Evolutionary conservation across 2,888 invertebrate genomes (phyloP).

Genomic region (Sialis fuliginosa): DNA sequence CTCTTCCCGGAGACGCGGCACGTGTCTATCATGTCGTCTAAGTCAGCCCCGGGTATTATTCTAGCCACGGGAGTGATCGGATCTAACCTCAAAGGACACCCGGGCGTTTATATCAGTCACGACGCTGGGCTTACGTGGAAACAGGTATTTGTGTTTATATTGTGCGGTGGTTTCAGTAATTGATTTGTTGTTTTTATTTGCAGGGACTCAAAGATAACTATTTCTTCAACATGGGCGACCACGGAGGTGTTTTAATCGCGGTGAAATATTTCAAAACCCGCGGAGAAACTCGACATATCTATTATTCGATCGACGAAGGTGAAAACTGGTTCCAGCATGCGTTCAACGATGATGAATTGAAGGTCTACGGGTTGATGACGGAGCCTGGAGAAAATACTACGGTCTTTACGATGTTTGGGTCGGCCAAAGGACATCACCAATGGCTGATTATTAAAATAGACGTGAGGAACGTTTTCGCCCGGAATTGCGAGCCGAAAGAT

Average conservation of each 20-base stretch:
- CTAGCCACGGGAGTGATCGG: conserved; percentile 74
- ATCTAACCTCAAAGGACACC: conserved; percentile 58
- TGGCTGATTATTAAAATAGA: conserved; percentile 75
- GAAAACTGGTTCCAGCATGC: conserved; percentile 56
- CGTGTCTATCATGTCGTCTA: conserved; percentile 66
- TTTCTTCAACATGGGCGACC: conserved; percentile 80
- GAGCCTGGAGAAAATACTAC: conserved; percentile 91
- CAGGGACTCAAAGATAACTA: conserved; percentile 55
- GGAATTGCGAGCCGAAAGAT: conserved; percentile 49
- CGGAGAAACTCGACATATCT: conserved; percentile 59
- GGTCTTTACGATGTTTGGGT: conserved; percentile 81
- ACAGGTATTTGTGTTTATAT: conserved; percentile 29
- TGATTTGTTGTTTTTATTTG: neutral
- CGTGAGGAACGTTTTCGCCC: conserved; percentile 30
- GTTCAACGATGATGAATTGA: conserved; percentile 52
- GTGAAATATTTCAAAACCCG: conserved; percentile 62
- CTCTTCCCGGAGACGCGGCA: conserved; percentile 65
- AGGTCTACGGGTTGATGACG: conserved; percentile 81
- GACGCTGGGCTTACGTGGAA: conserved; percentile 76
- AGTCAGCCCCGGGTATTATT: conserved; percentile 76
- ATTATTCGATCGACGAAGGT: conserved; percentile 77
- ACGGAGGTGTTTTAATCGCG: conserved; percentile 75
- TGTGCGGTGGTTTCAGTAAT: neutral
- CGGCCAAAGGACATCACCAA: conserved; percentile 54
- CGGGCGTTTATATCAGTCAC: conserved; percentile 61